Percentiles rank a stretch among this genome's conserved stretches.
Evolutionary conservation across 2,113 vertebrate genomes (phyloP).

Genomic region (Gadus macrocephalus): DNA sequence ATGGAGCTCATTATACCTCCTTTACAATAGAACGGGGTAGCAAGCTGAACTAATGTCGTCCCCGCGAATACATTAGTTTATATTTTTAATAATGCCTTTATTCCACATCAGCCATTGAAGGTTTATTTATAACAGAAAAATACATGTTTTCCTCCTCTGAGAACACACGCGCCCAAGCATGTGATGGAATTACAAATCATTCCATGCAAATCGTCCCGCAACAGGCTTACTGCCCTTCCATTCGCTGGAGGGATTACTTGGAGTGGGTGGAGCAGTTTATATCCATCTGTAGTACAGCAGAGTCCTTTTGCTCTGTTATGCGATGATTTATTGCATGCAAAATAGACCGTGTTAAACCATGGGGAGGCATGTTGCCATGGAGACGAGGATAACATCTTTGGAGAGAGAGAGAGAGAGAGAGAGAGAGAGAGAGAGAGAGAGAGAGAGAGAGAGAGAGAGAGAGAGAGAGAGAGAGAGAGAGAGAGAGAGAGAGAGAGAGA

Average conservation of each 20-base stretch:
- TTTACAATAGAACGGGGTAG: too few species aligned
- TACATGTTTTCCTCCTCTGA: slow-evolving; percentile 4
- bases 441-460: too few species aligned
- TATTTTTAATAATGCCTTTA: too few species aligned
- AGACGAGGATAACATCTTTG: too few species aligned
- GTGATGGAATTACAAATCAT: slow-evolving; percentile 22
- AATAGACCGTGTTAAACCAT: slow-evolving; percentile 7
- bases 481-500: too few species aligned
- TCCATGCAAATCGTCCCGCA: slow-evolving; percentile 30
- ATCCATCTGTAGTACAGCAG: slow-evolving; percentile 34
- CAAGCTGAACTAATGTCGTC: too few species aligned
- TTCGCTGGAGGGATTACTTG: slow-evolving; percentile 54
- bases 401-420: too few species aligned
- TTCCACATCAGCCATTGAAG: neutral
- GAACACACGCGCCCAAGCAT: slow-evolving; percentile 26
- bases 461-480: too few species aligned
- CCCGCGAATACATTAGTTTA: too few species aligned
- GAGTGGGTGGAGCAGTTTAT: slow-evolving; percentile 38
- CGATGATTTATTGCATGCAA: slow-evolving; percentile 51
- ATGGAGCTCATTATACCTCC: too few species aligned
- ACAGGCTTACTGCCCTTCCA: slow-evolving; percentile 38
- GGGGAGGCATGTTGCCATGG: neutral
- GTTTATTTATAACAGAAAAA: slow-evolving; percentile 18
- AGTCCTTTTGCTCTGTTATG: slow-evolving; percentile 48
- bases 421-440: too few species aligned